Evolutionary conservation across 2,888 invertebrate species (phyloP), one percentile per base, ranked within the genome.

Genomic region (Dyspetes luteomarginatus): DNA sequence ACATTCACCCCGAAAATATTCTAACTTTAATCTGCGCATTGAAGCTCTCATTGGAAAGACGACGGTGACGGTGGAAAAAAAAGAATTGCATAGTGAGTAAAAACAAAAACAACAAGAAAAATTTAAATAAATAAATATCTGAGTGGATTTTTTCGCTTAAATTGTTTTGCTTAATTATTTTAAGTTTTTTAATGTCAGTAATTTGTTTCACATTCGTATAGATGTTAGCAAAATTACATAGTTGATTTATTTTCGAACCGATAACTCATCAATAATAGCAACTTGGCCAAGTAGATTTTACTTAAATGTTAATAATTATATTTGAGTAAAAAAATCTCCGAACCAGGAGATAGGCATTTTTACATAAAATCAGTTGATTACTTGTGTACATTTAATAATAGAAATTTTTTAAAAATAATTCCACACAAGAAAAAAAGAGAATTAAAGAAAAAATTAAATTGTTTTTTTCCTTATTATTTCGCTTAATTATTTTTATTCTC

Each of bases 11-110:
- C 22, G 30, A 74, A 22, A 41, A 45, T 67, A 74, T 89, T 62
- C 65, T 64, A 56, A 78, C 71, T 74, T 60, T 52, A 45, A 76
- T 68, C 60, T 79, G 86, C 89, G 86, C 88, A 88, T 89, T 90
- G 87, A 92, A 92, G 91, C 91, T 90, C 92, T 92, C 91, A 92
- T 92, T 91, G 91, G 92, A 91, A 91, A 91, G 86, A 91, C 91
- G 86, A 91, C 91, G 85, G 91, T 92, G 89, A 91, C 91, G 84
- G 90, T 91, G 91, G 91, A 91, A 90, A 92, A 92, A 89, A 92
- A 92, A 92, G 91, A 91, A 73, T 91, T 92, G 85, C 91, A 92
- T 91, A 91, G 91, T 91, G 90, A 92, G 91, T 92, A 91, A 91
- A 50, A 50, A 48, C 58, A 69, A 69, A 52, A 4, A 26, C 17